Evolutionary conservation across 2,113 vertebrate species (phyloP).

Genomic region (Myanophis thanlyinensis): DNA sequence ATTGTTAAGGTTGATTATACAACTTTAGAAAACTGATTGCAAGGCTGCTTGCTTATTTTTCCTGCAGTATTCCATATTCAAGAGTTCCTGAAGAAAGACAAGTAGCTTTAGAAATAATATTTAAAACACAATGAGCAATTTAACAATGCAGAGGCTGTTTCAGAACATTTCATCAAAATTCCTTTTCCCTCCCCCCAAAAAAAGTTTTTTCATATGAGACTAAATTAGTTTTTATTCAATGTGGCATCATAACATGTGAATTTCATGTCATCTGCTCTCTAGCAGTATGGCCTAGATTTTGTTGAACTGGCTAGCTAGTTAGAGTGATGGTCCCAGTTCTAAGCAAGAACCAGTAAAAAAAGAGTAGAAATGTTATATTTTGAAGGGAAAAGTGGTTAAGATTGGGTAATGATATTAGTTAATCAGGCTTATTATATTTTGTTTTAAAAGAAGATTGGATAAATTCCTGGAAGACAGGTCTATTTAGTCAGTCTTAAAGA

Average conservation of each 20-base stretch:
- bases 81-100: constrained; percentile 16
- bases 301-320: background rate
- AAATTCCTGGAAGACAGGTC: background rate
- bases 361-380: background rate
- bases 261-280: background rate
- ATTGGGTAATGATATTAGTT: background rate
- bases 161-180: background rate
- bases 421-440: background rate
- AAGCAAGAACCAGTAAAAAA: background rate
- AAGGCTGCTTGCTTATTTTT: background rate
- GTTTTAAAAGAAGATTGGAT: background rate
- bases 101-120: background rate
- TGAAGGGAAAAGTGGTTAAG: background rate
- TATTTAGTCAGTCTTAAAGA: background rate
- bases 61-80: constrained; percentile 7
- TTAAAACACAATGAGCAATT: constrained; percentile 2
- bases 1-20: constrained; percentile 6
- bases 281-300: background rate
- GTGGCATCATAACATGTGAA: background rate
- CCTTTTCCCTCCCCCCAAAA: background rate
- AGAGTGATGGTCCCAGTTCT: background rate
- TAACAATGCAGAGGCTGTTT: background rate
- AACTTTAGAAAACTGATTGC: constrained; percentile 25
- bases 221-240: background rate
- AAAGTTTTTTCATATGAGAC: background rate